Conservation (phyloP, 2,888 invertebrate genomes). For the Eulithis prunata region DNA sequence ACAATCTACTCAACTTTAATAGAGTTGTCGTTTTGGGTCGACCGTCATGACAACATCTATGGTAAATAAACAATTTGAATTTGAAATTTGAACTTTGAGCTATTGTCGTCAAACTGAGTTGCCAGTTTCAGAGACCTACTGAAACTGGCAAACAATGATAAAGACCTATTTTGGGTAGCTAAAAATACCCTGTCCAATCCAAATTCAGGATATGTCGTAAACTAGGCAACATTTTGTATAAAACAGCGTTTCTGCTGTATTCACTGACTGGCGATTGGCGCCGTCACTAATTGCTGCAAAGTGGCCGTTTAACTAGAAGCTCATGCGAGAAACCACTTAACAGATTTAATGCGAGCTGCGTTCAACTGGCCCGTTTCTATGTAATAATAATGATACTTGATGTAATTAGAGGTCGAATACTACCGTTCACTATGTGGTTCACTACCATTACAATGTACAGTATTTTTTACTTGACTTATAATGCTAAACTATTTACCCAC, state of each 20-base stretch:
- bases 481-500: background rate
- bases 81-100: too few species aligned
- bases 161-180: too few species aligned
- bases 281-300: constrained; percentile 70
- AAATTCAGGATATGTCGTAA: background rate
- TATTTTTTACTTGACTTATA: background rate
- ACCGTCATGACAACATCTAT: too few species aligned
- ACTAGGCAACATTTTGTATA: constrained; percentile 1
- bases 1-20: too few species aligned
- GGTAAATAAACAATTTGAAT: too few species aligned
- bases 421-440: background rate
- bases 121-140: too few species aligned
- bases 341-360: constrained; percentile 56
- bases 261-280: constrained; percentile 55
- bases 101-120: too few species aligned
- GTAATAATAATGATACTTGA: constrained; percentile 18
- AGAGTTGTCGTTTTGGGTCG: too few species aligned
- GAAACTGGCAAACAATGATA: too few species aligned
- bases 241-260: constrained; percentile 24
- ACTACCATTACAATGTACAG: background rate
- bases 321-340: constrained; percentile 64
- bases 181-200: too few species aligned
- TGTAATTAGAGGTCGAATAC: constrained; percentile 14
- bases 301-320: constrained; percentile 59
- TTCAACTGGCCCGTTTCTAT: constrained; percentile 39